A percentile compares a stretch with the other conserved stretches of the same genome.
phyloP scores from a whole-genome alignment of 2,113 vertebrate genomes.

The Syrrhaptes paradoxus region DNA sequence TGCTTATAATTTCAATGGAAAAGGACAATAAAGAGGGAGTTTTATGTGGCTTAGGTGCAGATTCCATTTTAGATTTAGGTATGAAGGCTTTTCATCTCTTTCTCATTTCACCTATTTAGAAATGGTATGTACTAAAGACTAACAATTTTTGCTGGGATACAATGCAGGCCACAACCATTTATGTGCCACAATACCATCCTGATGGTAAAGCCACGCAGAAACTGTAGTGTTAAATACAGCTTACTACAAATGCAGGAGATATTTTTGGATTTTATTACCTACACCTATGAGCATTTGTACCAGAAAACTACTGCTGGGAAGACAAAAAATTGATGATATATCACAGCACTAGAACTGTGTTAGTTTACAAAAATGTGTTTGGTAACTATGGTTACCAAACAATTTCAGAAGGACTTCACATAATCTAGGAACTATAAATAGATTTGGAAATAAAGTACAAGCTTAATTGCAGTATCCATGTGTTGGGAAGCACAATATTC shows the following conservation, averaged over 20 bases:
- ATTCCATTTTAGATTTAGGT: not conserved
- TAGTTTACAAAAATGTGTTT: not conserved
- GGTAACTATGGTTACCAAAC: slow-evolving; percentile 63
- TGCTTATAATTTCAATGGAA: not conserved
- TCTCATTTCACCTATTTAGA: not conserved
- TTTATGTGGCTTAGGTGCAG: not conserved
- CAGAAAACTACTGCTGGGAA: not conserved
- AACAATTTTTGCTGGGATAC: not conserved
- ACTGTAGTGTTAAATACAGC: not conserved
- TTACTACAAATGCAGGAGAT: not conserved
- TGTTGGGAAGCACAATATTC: not conserved
- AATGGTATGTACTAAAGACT: not conserved
- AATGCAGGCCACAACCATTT: not conserved
- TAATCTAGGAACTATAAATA: slow-evolving; percentile 41
- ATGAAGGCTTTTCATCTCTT: not conserved
- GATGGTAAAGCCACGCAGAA: not conserved
- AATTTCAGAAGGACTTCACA: slow-evolving; percentile 38
- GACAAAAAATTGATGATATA: not conserved
- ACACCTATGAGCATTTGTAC: not conserved
- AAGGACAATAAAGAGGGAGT: not conserved
- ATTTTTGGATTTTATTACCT: not conserved
- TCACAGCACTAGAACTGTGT: not conserved
- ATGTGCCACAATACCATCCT: not conserved
- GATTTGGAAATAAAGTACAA: not conserved
- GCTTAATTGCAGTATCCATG: not conserved